Evolutionary conservation across 2,113 vertebrate species (phyloP).

Genomic region (Hippocampus abdominalis): DNA sequence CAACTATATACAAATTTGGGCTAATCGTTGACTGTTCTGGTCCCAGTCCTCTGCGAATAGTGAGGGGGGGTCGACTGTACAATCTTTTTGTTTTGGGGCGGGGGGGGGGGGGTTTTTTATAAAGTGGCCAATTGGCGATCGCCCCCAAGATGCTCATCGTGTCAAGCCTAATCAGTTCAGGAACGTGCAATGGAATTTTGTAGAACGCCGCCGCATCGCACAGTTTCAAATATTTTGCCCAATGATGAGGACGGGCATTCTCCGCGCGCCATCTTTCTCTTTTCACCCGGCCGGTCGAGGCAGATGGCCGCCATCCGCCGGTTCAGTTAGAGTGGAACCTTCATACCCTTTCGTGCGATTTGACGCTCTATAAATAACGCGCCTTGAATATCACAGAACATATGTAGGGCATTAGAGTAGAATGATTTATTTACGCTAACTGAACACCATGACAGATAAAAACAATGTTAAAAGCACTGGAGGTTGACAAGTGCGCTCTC

Average conservation of each 20-base stretch:
- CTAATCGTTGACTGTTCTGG: no score
- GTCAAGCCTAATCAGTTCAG: no score
- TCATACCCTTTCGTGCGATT: background rate
- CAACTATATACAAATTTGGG: no score
- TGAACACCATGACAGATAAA: conserved; percentile 34
- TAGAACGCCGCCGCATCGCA: no score
- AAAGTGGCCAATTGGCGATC: no score
- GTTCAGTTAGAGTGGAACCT: background rate
- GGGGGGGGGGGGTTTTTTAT: no score
- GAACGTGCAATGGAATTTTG: no score
- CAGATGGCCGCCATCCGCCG: background rate
- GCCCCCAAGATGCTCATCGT: no score
- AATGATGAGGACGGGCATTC: background rate
- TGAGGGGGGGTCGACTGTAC: no score
- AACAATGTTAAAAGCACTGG: conserved; percentile 43
- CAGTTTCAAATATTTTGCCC: background rate
- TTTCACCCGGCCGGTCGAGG: background rate
- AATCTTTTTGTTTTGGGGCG: no score
- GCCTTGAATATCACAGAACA: conserved; percentile 14
- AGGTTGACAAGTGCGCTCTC: conserved; percentile 42
- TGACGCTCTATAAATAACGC: conserved; percentile 7
- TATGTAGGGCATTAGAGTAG: conserved; percentile 31
- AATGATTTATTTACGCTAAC: conserved; percentile 52
- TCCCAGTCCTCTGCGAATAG: no score
- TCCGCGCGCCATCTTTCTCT: background rate